Evolutionary conservation across 2,113 vertebrate genomes (phyloP).

Genomic region (Tetrax tetrax): DNA sequence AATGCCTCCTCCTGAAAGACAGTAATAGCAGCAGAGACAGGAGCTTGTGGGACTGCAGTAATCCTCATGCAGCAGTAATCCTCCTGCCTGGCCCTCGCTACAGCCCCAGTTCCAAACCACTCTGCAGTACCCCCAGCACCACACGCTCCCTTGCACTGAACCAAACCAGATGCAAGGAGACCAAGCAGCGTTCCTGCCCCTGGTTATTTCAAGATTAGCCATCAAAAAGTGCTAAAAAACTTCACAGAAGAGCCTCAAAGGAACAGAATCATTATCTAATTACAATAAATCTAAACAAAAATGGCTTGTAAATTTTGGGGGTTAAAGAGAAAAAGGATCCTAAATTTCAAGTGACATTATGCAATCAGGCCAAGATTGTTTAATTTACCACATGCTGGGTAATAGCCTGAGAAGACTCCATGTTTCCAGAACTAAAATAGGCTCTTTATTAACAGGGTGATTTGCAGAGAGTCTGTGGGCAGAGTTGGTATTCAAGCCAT

Average conservation of each 20-base stretch:
- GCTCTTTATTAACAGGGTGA: conserved; percentile 60
- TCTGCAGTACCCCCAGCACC: not conserved
- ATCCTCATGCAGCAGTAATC: not conserved
- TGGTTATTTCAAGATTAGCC: not conserved
- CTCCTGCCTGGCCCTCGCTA: not conserved
- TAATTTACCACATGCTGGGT: conserved; percentile 70
- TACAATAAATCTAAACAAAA: conserved; percentile 62
- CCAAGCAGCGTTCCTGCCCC: not conserved
- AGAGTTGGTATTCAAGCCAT: not conserved
- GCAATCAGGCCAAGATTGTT: conserved; percentile 65
- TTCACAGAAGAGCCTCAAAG: conserved; percentile 7
- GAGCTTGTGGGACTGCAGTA: not conserved
- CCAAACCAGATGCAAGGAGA: not conserved
- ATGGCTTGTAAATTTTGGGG: conserved; percentile 54
- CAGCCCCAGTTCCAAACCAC: not conserved
- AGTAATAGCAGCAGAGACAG: not conserved
- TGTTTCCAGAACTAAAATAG: conserved; percentile 54
- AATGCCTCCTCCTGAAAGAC: not conserved
- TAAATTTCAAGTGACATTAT: conserved; percentile 60
- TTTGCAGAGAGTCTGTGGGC: conserved; percentile 46
- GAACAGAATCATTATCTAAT: conserved; percentile 41
- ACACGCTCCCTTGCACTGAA: not conserved
- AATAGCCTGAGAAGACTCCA: conserved; percentile 42
- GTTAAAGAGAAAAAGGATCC: conserved; percentile 52
- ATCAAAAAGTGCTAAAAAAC: not conserved